These are phyloP conservation scores for Pogonocherus hispidulus DNA, from an alignment of 2,888 invertebrate genomes.

Conservation along the genomic window DNA sequence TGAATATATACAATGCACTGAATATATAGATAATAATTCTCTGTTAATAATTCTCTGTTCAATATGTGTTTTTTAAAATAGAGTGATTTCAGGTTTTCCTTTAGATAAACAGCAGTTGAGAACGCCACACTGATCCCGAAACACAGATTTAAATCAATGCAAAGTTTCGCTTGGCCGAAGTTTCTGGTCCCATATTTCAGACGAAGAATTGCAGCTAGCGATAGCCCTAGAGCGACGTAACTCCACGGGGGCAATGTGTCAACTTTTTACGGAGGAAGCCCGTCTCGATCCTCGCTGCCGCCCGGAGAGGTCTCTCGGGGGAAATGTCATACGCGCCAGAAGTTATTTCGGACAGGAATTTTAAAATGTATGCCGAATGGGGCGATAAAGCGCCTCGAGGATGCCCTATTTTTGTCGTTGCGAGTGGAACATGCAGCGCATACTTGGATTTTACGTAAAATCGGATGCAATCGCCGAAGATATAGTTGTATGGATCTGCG, in stretches of 20 bases:
- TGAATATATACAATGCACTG: too few species aligned
- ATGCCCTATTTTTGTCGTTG: background rate
- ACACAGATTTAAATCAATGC: too few species aligned
- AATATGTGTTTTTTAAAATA: too few species aligned
- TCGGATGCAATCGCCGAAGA: too few species aligned
- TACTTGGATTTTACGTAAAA: too few species aligned
- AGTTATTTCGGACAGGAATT: background rate
- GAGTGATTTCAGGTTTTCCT: too few species aligned
- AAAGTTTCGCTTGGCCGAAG: background rate
- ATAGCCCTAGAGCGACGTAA: background rate
- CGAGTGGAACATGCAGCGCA: too few species aligned
- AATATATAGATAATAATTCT: too few species aligned
- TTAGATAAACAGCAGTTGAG: too few species aligned
- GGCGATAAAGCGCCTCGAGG: background rate
- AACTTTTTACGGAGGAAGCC: conserved; percentile 2
- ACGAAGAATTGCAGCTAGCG: background rate
- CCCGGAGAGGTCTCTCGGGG: background rate
- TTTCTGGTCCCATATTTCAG: background rate
- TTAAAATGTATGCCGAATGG: background rate
- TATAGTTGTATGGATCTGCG: too few species aligned
- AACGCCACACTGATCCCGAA: too few species aligned
- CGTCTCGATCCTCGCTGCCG: conserved; percentile 1
- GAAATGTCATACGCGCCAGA: conserved; percentile 11
- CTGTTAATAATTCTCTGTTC: too few species aligned
- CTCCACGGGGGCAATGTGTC: conserved; percentile 17